Evolutionary conservation across 2,888 invertebrate species (phyloP).

Genomic region (Timandra comae): DNA sequence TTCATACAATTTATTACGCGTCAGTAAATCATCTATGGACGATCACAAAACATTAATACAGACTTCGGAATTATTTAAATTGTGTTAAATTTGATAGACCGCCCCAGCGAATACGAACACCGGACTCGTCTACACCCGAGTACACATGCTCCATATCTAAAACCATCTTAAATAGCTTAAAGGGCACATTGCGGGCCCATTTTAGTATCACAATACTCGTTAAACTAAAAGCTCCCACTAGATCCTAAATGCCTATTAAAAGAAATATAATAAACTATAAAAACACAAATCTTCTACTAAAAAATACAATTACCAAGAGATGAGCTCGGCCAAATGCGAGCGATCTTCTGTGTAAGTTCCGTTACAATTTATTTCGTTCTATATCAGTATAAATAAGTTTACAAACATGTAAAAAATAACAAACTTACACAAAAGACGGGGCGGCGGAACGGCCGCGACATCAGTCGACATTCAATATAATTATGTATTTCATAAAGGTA

Average conservation of each 20-base stretch:
- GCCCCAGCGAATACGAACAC: neutral
- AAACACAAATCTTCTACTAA: slow-evolving; percentile 50
- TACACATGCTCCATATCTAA: slow-evolving; percentile 13
- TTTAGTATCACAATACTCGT: slow-evolving; percentile 70
- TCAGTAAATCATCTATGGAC: no score
- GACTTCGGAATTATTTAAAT: no score
- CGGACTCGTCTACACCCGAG: slow-evolving; percentile 2
- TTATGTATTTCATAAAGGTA: slow-evolving; percentile 12
- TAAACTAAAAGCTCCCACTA: slow-evolving; percentile 63
- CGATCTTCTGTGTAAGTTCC: neutral
- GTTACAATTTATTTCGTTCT: no score
- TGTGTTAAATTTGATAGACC: no score
- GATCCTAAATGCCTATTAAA: slow-evolving; percentile 51
- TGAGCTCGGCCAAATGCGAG: slow-evolving; percentile 2
- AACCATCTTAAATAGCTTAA: slow-evolving; percentile 52
- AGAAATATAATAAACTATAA: slow-evolving; percentile 40
- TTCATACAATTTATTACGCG: no score
- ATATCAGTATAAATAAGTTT: no score
- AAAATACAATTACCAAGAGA: slow-evolving; percentile 37
- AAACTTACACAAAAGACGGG: slow-evolving; percentile 11
- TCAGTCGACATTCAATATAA: slow-evolving; percentile 11
- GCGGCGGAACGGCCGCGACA: slow-evolving; percentile 5
- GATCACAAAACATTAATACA: no score
- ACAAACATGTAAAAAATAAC: neutral
- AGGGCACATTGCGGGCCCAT: slow-evolving; percentile 58